Evolutionary conservation across 2,113 vertebrate species (phyloP).

Genomic region (Phylloscopus trochiloides): DNA sequence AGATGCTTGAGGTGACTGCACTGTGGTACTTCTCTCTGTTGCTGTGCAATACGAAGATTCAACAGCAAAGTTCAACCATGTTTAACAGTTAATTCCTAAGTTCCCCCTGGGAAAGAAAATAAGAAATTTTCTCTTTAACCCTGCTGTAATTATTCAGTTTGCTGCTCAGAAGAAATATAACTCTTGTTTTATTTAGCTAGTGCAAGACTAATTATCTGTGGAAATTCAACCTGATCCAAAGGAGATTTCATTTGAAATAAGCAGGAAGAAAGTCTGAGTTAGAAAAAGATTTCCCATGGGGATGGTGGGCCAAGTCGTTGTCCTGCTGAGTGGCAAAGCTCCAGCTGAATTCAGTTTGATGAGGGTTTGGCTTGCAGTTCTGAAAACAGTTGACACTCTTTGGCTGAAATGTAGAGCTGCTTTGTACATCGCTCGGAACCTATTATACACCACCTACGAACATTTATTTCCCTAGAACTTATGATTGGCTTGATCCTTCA

Average conservation of each 20-base stretch:
- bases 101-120: neutral
- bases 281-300: slow-evolving; percentile 56
- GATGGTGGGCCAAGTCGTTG: slow-evolving; percentile 17
- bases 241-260: slow-evolving; percentile 29
- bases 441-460: slow-evolving; percentile 38
- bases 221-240: slow-evolving; percentile 57
- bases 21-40: neutral
- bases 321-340: slow-evolving; percentile 47
- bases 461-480: neutral
- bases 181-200: slow-evolving; percentile 45
- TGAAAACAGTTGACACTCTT: slow-evolving; percentile 44
- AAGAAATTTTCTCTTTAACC: slow-evolving; percentile 2
- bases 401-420: slow-evolving; percentile 44
- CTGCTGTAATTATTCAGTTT: slow-evolving; percentile 31
- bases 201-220: slow-evolving; percentile 62
- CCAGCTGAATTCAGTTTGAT: slow-evolving; percentile 56
- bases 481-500: slow-evolving; percentile 12
- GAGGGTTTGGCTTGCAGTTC: slow-evolving; percentile 51
- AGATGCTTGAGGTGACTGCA: neutral
- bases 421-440: slow-evolving; percentile 21
- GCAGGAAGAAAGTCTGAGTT: slow-evolving; percentile 51
- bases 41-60: neutral
- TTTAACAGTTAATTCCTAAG: slow-evolving; percentile 20
- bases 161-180: slow-evolving; percentile 13
- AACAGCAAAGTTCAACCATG: neutral